Conservation (phyloP, 2,797 vertebrate genomes). For the Cheirogaleus major region DNA sequence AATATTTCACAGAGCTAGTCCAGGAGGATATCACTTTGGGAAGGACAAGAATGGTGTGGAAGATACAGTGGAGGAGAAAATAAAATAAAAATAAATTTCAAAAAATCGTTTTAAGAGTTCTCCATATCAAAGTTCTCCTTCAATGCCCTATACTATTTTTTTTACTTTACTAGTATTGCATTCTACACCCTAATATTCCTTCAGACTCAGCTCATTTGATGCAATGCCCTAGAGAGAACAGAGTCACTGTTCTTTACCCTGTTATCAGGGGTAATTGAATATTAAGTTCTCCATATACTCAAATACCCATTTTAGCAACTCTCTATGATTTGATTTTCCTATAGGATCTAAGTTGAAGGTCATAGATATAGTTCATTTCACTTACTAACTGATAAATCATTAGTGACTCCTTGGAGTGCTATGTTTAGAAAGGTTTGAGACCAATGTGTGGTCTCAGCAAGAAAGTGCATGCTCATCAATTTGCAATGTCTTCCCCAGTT, state of each 20-base stretch:
- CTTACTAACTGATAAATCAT: not conserved
- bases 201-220: not conserved
- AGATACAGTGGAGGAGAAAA: not conserved
- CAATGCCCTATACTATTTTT: not conserved
- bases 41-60: not conserved
- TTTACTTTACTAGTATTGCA: not conserved
- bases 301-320: not conserved
- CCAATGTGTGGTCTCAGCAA: not conserved
- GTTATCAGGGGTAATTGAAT: not conserved
- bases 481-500: not conserved
- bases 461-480: not conserved
- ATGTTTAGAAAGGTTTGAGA: not conserved
- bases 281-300: not conserved
- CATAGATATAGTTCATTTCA: not conserved
- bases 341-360: not conserved
- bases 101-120: not conserved
- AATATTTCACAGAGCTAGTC: not conserved
- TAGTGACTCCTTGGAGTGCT: not conserved
- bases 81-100: constrained; percentile 1
- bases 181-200: not conserved
- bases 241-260: not conserved
- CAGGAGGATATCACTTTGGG: not conserved
- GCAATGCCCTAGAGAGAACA: not conserved
- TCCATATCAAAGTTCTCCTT: not conserved
- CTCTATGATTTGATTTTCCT: not conserved